Conservation (phyloP, 2,797 vertebrate species). For the Muscicapa striata region DNA sequence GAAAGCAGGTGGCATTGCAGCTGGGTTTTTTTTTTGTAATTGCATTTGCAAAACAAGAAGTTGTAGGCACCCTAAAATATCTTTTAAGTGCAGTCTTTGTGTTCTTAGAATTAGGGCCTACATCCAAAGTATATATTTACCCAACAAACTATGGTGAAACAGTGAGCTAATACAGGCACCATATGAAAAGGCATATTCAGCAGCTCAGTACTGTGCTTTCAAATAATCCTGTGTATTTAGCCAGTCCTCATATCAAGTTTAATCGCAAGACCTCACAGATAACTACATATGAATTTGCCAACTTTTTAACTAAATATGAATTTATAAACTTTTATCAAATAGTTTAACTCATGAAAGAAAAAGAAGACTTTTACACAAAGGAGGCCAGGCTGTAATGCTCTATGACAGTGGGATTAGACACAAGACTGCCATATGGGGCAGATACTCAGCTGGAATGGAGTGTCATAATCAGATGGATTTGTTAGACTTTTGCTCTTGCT, state of each 20-base stretch:
- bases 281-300: not conserved
- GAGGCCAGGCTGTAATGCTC: not conserved
- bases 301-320: not conserved
- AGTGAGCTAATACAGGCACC: not conserved
- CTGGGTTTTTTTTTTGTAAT: not conserved
- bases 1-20: not conserved
- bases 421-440: not conserved
- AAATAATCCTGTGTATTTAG: not conserved
- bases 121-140: conserved; percentile 21
- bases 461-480: not conserved
- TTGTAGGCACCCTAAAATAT: not conserved
- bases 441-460: not conserved
- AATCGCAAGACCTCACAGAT: not conserved
- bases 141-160: not conserved
- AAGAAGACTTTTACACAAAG: not conserved
- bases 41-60: not conserved
- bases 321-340: not conserved
- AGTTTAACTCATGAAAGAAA: not conserved
- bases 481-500: conserved; percentile 1
- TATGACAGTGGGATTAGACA: not conserved
- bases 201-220: not conserved
- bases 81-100: not conserved
- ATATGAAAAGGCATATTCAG: conserved; percentile 16
- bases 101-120: not conserved
- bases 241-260: not conserved